Evolutionary conservation across 35 echinoderm and acorn worm genomes (phyloP), one percentile per base, ranked within the genome.

Genomic region (Lytechinus pictus): DNA sequence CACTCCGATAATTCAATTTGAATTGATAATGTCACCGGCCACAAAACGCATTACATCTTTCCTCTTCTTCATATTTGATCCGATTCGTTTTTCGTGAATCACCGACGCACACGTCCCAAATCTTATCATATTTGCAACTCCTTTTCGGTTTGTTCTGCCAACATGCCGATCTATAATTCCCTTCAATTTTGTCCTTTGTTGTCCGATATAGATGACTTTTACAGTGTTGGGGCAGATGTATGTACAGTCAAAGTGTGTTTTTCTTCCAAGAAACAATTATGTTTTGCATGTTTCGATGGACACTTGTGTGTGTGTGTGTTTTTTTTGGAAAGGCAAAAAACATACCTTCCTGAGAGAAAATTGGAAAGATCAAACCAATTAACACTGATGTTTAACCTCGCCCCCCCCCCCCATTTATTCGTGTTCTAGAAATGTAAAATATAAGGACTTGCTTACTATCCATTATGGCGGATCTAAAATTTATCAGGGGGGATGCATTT

Each of bases 61-160:
- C 66, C 66, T 79, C 66, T 79, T 79, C 66, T 79, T 79, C 66
- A 79, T 79, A 79, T 79, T 79, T 79, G 66, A 79, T 79, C n/a
- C 19, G 66, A 79, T 79, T 79, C 66, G 66, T 7, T 24, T 79
- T 79, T 79, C 66, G n/a, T 79, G 66, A 79, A 79, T 79, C 66
- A 79, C 19, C 66, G 66, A 79, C 66, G 66, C 21, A 24, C 66
- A 79, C 66, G 66, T 79, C 66, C 66, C 66, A 79, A 79, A 79
- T 79, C 66, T 79, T 79, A 79, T 79, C 66, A 79, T 79, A 24
- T 79, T 79, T n/a, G 66, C 19, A 79, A 24, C 66, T 79, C n/a
- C 21, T 79, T 79, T 16, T 79, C 66, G 66, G 66, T 79, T 79
- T 79, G 66, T 24, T 79, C 66, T 79, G 66, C 66, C 66, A 79